Percentiles rank a stretch among this genome's conserved stretches.
Evolutionary conservation across 1,140 invertebrate species (phyloP).

Genomic region (Cataglyphis hispanica): DNA sequence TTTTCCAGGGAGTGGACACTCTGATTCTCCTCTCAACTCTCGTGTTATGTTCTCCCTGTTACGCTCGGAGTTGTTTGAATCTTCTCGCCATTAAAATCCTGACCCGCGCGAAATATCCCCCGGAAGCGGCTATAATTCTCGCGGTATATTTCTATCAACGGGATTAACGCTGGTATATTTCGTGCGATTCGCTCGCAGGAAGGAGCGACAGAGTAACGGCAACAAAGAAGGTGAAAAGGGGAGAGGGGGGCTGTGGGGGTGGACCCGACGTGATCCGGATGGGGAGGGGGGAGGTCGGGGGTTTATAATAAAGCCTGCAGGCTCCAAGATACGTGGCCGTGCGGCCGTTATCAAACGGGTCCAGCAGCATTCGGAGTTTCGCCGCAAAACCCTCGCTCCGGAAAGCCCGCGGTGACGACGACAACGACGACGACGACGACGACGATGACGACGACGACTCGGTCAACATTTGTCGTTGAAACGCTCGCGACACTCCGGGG

Average conservation of each 20-base stretch:
- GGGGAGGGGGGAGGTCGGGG: conserved; percentile 41
- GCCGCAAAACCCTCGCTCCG: conserved; percentile 80
- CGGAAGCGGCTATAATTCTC: conserved; percentile 40
- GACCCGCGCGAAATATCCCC: conserved; percentile 24
- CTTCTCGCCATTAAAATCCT: conserved; percentile 51
- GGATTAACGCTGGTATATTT: conserved; percentile 71
- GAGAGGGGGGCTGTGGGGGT: conserved; percentile 54
- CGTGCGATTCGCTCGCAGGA: conserved; percentile 39
- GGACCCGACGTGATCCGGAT: background rate
- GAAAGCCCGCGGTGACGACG: conserved; percentile 59
- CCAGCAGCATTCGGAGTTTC: conserved; percentile 80
- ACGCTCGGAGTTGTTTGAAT: conserved; percentile 4
- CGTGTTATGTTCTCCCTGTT: background rate
- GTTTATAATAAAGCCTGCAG: conserved; percentile 82
- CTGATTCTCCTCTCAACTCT: background rate
- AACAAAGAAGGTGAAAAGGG: conserved; percentile 63
- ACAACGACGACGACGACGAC: too few relatives aligned
- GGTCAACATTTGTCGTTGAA: conserved; percentile 48
- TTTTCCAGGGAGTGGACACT: too few relatives aligned
- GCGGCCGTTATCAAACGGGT: conserved; percentile 80
- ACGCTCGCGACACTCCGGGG: conserved; percentile 36
- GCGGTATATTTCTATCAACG: conserved; percentile 72
- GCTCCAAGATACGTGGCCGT: conserved; percentile 80
- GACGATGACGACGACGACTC: conserved; percentile 1
- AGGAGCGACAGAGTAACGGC: conserved; percentile 7